phyloP scores from a whole-genome alignment of 1,140 invertebrate genomes.

The Pantala flavescens region DNA sequence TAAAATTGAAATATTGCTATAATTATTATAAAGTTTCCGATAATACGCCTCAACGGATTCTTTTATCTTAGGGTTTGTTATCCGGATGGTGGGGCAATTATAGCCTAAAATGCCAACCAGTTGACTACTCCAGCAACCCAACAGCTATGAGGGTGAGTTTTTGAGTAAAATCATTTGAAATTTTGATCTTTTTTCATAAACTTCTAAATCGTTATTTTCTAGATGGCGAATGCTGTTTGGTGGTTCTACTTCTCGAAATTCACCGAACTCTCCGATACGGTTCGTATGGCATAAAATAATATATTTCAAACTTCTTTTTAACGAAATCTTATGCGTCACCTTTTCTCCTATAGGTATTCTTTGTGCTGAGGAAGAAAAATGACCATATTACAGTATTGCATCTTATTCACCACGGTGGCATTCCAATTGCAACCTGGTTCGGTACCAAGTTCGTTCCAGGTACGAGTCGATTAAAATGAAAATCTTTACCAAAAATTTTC shows the following conservation, averaged over 20 bases:
- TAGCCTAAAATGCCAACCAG: constrained; percentile 79
- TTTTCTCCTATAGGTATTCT: constrained; percentile 36
- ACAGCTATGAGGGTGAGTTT: constrained; percentile 66
- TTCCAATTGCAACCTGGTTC: constrained; percentile 49
- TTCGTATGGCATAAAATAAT: constrained; percentile 17
- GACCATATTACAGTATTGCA: constrained; percentile 45
- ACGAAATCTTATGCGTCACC: background rate
- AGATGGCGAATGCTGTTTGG: constrained; percentile 90
- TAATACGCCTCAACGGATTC: too few relatives aligned
- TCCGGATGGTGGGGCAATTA: constrained; percentile 67
- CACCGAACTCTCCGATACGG: constrained; percentile 47
- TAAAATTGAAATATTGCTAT: too few relatives aligned
- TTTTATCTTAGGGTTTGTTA: constrained; percentile 48
- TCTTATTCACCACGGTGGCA: constrained; percentile 49
- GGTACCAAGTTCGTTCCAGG: constrained; percentile 47
- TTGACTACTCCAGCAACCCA: constrained; percentile 67
- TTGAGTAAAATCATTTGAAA: constrained; percentile 17
- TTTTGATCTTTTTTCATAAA: constrained; percentile 27
- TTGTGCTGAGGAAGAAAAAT: constrained; percentile 41
- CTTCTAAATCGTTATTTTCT: constrained; percentile 30
- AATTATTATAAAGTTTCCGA: too few relatives aligned
- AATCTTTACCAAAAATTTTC: too few relatives aligned
- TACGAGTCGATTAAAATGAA: constrained; percentile 17
- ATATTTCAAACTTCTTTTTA: background rate
- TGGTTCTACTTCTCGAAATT: constrained; percentile 97